Evolutionary conservation across 2,113 vertebrate genomes (phyloP).

Genomic region (Melanocharis versteri): DNA sequence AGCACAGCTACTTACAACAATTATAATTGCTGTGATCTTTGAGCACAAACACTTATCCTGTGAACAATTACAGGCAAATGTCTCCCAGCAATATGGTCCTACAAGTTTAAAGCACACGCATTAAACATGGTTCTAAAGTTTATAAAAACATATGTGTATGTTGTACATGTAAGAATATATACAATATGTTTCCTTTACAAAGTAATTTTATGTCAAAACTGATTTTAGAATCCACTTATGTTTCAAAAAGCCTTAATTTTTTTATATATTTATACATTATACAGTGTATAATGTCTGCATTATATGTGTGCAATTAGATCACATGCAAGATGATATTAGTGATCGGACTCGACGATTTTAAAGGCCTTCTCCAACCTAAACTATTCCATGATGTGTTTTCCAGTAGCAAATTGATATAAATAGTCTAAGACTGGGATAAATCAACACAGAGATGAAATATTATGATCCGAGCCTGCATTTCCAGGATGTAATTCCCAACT

Average conservation of each 20-base stretch:
- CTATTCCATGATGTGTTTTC: not conserved
- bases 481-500: conserved; percentile 4
- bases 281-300: not conserved
- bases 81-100: not conserved
- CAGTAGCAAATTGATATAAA: not conserved
- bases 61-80: not conserved
- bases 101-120: not conserved
- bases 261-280: not conserved
- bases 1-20: not conserved
- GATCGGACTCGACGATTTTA: not conserved
- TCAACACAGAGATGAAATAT: conserved; percentile 32
- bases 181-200: not conserved
- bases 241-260: not conserved
- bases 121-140: not conserved
- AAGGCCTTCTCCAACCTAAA: not conserved
- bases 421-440: not conserved
- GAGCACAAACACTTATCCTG: not conserved
- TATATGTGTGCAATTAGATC: not conserved
- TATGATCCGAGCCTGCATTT: not conserved
- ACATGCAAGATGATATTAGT: not conserved
- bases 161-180: not conserved
- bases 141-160: conserved; percentile 5
- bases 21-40: not conserved
- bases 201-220: not conserved
- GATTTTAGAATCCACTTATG: not conserved